Evolutionary conservation across 2,888 invertebrate genomes (phyloP), one percentile per base, ranked within the genome.

Genomic region (Fissipunctia ypsillon): DNA sequence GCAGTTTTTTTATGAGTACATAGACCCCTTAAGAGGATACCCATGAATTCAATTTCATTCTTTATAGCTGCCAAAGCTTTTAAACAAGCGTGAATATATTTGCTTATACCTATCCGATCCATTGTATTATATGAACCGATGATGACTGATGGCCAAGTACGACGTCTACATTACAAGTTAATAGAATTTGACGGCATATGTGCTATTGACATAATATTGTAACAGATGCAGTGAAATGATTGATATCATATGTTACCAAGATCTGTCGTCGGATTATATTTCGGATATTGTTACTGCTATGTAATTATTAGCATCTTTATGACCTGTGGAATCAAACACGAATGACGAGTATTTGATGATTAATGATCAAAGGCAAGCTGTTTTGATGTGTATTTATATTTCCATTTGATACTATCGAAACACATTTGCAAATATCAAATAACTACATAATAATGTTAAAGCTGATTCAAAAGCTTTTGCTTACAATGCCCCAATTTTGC

Each of bases 171-270:
- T 74, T 80, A 80, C 54, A 35, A 76, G 79, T 75, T 80, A 73
- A 85, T 77, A 71, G 72, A 84, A 68, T 77, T 66, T 69, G 64
- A 83, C 80, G 66, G 64, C 66, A 63, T 67, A 64, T 61, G 38
- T 72, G 64, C 12, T 74, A 74, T 63, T 71, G 70, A 83, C 74
- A 68, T 63, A 31, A 65, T 65, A 45, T 69, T 60, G 59, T 61
- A 70, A 71, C 85, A 79, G 61, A 80, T 84, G 74, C 76, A 73
- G 45, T 61, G 48, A 12, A 28, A 45, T 80, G 83, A 85, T 83
- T 77, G 72, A 83, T 80, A 60, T 1, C 48, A 19, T 79, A 14
- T 61, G 64, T 70, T 45, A 41, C 52, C 59, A 63, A 65, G 72
- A 67, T 45, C 54, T 69, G 66, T 84, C 67, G 2, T 48, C 61